Evolutionary conservation across 2,888 invertebrate species (phyloP), one percentile per base, ranked within the genome.

Genomic region (Hypercompe scribonia): DNA sequence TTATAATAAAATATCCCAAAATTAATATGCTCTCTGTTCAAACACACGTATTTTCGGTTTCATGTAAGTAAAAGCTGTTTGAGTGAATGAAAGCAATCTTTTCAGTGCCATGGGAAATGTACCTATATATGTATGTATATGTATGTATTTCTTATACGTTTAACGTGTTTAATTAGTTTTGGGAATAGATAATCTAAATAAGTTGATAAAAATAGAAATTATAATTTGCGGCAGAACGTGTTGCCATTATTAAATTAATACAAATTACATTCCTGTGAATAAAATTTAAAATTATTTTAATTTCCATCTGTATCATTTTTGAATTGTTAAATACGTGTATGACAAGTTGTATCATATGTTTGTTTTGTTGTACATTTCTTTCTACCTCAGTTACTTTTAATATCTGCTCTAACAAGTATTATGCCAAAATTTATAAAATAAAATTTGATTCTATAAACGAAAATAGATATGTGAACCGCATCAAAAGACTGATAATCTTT

Each of bases 231-330:
- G 65, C 71, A 78, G 72, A 73, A 70, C 76, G 67, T 76, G 72
- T 78, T 79, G 73, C 72, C 71, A 75, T 72, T 79, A 74, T 78
- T 75, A 83, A 80, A 77, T 78, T 65, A 80, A 80, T 77, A 81
- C 66, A 72, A 83, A 79, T 85, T 83, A 93, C 93, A 94, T 94
- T 94, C 93, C 93, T 91, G 88, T 92, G 90, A 84, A 91, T 91
- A 90, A 84, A 85, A 78, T 80, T 75, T 82, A 75, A 83, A 80
- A 72, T 82, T 85, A 85, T 81, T 84, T 77, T 75, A 75, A 79
- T 78, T 64, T 84, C 76, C 82, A 82, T 80, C 1, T 61, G 13
- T 58, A 58, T 58, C 28, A 13, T 58, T 58, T 76, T 81, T 74
- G 83, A 74, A 61, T 68, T 70, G 68, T 70, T 21, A 28, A n/a